Conservation (phyloP, 2,888 invertebrate species). For the Tinea semifulvella region DNA sequence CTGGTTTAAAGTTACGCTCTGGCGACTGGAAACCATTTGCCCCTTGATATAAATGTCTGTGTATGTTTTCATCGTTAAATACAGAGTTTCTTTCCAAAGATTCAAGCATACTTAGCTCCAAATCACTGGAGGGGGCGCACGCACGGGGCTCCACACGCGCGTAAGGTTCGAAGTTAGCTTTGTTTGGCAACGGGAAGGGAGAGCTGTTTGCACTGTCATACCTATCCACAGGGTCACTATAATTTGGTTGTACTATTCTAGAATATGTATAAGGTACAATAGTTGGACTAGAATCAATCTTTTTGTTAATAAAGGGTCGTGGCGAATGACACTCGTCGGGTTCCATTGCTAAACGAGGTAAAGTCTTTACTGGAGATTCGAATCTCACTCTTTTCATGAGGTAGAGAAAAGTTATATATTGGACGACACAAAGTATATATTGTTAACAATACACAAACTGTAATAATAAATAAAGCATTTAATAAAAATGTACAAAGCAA, state of each 20-base stretch:
- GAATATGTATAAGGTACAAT: slow-evolving; percentile 17
- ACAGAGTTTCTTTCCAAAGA: slow-evolving; percentile 20
- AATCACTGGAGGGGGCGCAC: slow-evolving; percentile 42
- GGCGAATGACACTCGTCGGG: slow-evolving; percentile 50
- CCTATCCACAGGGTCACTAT: slow-evolving; percentile 40
- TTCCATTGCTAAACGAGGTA: slow-evolving; percentile 29
- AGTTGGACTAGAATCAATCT: slow-evolving; percentile 14
- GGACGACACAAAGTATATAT: neutral
- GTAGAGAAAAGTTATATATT: no score
- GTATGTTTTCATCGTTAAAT: neutral
- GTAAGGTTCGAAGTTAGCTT: neutral
- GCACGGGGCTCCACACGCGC: neutral
- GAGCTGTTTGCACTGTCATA: slow-evolving; percentile 43
- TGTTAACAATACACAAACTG: neutral
- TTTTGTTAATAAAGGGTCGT: slow-evolving; percentile 40
- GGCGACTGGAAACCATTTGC: neutral
- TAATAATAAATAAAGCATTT: slow-evolving; percentile 6
- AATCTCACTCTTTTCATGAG: slow-evolving; percentile 58
- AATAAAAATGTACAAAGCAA: slow-evolving; percentile 11
- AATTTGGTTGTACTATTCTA: slow-evolving; percentile 32
- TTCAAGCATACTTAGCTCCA: slow-evolving; percentile 52
- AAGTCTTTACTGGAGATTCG: slow-evolving; percentile 31
- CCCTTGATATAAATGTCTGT: neutral
- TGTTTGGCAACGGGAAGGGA: slow-evolving; percentile 34
- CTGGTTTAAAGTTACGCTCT: neutral